These are phyloP conservation scores for Dioctria rufipes DNA, from an alignment of 2,888 invertebrate species.

Conservation along the genomic window DNA sequence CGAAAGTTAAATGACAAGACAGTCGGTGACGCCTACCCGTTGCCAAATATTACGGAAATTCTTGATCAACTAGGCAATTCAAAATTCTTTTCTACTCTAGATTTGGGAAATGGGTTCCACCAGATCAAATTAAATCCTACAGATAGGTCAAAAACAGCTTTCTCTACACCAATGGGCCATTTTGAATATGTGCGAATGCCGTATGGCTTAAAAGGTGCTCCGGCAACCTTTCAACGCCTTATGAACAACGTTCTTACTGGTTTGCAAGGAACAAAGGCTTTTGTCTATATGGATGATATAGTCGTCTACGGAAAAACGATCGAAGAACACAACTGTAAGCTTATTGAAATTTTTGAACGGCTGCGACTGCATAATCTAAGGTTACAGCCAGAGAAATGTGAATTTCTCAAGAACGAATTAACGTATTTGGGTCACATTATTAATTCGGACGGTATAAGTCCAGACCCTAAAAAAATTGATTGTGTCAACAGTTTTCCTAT, in stretches of 20 bases:
- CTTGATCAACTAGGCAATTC: conserved; percentile 56
- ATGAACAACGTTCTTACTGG: conserved; percentile 48
- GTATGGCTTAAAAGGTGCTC: background rate
- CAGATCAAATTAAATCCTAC: conserved; percentile 51
- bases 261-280: conserved; percentile 58
- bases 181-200: conserved; percentile 57
- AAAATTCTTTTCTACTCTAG: conserved; percentile 56
- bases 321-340: no score
- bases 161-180: conserved; percentile 57
- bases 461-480: conserved; percentile 34
- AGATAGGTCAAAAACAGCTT: conserved; percentile 60
- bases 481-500: conserved; percentile 41
- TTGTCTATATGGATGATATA: background rate
- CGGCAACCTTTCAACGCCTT: conserved; percentile 8
- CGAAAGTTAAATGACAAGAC: conserved; percentile 11
- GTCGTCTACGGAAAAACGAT: no score
- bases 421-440: no score
- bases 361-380: no score
- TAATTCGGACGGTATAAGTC: no score
- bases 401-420: no score
- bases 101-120: conserved; percentile 57
- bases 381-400: no score
- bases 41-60: conserved; percentile 58
- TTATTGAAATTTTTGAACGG: no score
- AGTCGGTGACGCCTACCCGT: conserved; percentile 37